phyloP scores from a whole-genome alignment of 2,113 vertebrate species.

The Ctenomys sociabilis region DNA sequence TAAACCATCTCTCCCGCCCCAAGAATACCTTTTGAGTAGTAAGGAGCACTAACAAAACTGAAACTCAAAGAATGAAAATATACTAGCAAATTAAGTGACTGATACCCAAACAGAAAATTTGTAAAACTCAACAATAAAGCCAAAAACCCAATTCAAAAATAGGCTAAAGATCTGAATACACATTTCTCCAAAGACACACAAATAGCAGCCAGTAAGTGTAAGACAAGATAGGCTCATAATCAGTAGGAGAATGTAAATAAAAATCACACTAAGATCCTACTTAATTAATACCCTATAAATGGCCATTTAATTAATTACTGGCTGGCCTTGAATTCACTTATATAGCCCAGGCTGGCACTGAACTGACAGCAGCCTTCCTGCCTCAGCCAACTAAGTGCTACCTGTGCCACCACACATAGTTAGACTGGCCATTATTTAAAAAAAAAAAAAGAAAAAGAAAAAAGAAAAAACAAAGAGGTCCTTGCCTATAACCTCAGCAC shows the following conservation, averaged over 20 bases:
- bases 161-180: background rate
- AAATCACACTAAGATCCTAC: background rate
- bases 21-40: background rate
- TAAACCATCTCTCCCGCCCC: no score
- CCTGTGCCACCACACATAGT: background rate
- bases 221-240: background rate
- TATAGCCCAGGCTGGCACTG: background rate
- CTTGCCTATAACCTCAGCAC: background rate
- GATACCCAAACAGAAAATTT: background rate
- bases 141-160: background rate
- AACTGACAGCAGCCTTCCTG: background rate
- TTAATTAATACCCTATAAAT: background rate
- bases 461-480: background rate
- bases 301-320: background rate
- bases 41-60: background rate
- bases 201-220: background rate
- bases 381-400: background rate
- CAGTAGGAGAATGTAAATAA: background rate
- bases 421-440: background rate
- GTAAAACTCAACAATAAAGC: slow-evolving; percentile 5
- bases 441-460: background rate
- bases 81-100: background rate
- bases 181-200: background rate
- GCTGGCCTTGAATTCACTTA: background rate
- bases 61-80: background rate